Evolutionary conservation across 2,113 vertebrate genomes (phyloP).

Genomic region (Miniopterus natalensis): DNA sequence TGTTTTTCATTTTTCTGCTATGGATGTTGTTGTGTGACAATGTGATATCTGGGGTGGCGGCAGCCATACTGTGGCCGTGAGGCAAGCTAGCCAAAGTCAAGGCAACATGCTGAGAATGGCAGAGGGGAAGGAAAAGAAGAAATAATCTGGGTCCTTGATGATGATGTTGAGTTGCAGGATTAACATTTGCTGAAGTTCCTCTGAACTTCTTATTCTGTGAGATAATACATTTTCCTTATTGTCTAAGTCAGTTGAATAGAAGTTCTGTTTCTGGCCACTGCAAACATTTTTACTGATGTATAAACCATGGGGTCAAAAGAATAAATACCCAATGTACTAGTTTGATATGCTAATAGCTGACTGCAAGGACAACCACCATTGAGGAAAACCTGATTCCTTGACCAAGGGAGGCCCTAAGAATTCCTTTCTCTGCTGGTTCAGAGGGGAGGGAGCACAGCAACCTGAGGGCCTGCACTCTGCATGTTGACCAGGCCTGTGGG

Average conservation of each 20-base stretch:
- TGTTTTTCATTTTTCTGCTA: neutral
- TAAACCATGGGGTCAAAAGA: neutral
- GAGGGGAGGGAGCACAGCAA: neutral
- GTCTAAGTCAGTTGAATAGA: neutral
- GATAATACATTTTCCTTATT: neutral
- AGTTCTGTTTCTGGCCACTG: neutral
- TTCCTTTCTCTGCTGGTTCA: neutral
- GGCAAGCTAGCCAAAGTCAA: neutral
- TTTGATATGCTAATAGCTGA: neutral
- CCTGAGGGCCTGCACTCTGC: neutral
- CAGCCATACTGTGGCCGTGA: neutral
- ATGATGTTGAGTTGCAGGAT: neutral
- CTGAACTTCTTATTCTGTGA: neutral
- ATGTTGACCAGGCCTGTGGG: neutral
- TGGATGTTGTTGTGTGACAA: neutral
- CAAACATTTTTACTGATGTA: slow-evolving; percentile 17
- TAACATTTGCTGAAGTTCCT: slow-evolving; percentile 13
- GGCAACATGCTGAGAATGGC: neutral
- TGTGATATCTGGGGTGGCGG: neutral
- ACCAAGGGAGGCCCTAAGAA: neutral
- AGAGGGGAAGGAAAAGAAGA: slow-evolving; percentile 28
- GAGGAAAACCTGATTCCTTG: slow-evolving; percentile 5
- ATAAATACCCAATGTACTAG: neutral
- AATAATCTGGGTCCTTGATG: neutral
- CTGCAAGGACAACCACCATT: neutral